A percentile compares a stretch with the other conserved stretches of the same genome.
Conservation (phyloP, 1,140 invertebrate genomes). For the Heliothis subflexa region DNA sequence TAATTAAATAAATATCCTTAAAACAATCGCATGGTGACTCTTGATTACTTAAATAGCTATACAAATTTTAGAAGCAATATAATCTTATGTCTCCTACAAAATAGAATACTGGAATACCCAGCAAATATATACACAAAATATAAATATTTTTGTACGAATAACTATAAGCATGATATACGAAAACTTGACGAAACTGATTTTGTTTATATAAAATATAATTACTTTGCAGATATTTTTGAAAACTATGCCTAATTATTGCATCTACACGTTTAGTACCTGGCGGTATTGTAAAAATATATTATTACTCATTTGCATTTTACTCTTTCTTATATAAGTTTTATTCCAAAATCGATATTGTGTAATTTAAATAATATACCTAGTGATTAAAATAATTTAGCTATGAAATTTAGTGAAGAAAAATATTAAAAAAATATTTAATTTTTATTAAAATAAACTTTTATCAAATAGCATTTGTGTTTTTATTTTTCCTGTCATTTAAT, state of each 20-base stretch:
- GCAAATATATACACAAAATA: not conserved
- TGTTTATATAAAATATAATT: too few species aligned
- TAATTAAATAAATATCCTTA: too few species aligned
- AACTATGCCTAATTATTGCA: conserved; percentile 15
- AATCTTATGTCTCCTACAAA: conserved; percentile 1
- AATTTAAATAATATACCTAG: conserved; percentile 45
- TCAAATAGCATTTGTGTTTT: conserved; percentile 39
- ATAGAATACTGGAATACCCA: not conserved
- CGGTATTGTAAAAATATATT: conserved; percentile 29
- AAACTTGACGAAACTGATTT: not conserved
- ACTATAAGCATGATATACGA: not conserved
- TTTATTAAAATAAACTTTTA: conserved; percentile 56
- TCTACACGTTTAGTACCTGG: conserved; percentile 34
- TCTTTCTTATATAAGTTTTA: conserved; percentile 50
- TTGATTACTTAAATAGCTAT: not conserved
- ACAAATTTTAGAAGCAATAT: not conserved
- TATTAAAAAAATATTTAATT: conserved; percentile 53
- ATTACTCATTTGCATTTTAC: conserved; percentile 48
- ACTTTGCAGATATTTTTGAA: not conserved
- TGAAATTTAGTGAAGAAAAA: conserved; percentile 38
- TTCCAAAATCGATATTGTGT: conserved; percentile 57
- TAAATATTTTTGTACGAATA: conserved; percentile 11
- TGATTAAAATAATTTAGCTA: conserved; percentile 42
- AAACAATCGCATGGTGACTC: not conserved
- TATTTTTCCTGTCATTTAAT: conserved; percentile 6